These are phyloP conservation scores for Scaptomyza reducta DNA, from an alignment of 2,888 invertebrate genomes.

Conservation along the genomic window DNA sequence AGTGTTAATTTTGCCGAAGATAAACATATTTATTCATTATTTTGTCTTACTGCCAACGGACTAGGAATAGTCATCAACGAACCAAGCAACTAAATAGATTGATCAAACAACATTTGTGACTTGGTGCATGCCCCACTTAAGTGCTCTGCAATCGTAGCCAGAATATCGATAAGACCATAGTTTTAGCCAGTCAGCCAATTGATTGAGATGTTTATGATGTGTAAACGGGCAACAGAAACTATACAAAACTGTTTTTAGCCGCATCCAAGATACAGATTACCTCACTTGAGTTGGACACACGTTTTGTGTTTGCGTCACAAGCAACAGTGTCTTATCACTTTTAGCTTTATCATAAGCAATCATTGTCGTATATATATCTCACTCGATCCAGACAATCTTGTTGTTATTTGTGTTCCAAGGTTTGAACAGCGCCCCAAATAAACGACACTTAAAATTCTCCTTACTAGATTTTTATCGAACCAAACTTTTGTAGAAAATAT, in stretches of 20 bases:
- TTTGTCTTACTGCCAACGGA: not conserved
- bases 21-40: not conserved
- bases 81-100: constrained; percentile 6
- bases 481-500: not conserved
- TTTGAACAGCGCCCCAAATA: constrained; percentile 14
- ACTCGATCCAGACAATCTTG: constrained; percentile 31
- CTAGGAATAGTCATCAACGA: not conserved
- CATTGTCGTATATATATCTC: constrained; percentile 25
- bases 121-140: constrained; percentile 14
- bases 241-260: constrained; percentile 27
- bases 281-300: constrained; percentile 12
- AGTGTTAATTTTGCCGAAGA: not conserved
- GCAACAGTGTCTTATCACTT: constrained; percentile 27
- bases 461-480: constrained; percentile 6
- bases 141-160: constrained; percentile 21
- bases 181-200: constrained; percentile 1
- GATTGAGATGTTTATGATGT: constrained; percentile 2
- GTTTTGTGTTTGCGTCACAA: constrained; percentile 49
- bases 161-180: constrained; percentile 8
- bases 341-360: constrained; percentile 24
- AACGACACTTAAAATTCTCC: not conserved
- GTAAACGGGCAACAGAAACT: constrained; percentile 20
- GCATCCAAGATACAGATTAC: constrained; percentile 31
- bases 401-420: constrained; percentile 7
- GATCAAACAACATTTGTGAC: constrained; percentile 16